Evolutionary conservation across 2,113 vertebrate genomes (phyloP).

Genomic region (Etheostoma spectabile): DNA sequence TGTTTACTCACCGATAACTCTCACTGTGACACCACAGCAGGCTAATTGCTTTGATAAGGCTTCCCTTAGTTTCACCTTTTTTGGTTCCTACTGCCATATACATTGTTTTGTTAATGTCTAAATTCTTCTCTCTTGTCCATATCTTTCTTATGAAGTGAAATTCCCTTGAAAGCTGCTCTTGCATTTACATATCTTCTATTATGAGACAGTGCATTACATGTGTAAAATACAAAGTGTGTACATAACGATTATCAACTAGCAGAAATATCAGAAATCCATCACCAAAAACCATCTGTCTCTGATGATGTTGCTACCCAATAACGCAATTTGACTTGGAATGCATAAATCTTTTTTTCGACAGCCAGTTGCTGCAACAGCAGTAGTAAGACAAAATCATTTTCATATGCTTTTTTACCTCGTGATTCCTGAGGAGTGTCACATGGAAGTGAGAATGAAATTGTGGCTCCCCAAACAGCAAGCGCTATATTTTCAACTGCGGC

Average conservation of each 20-base stretch:
- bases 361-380: conserved; percentile 30
- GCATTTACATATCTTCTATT: background rate
- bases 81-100: background rate
- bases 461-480: conserved; percentile 71
- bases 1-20: conserved; percentile 44
- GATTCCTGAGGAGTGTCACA: conserved; percentile 65
- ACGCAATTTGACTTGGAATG: background rate
- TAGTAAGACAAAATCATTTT: conserved; percentile 38
- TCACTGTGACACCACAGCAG: conserved; percentile 16
- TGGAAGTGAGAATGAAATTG: conserved; percentile 83
- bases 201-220: background rate
- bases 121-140: background rate
- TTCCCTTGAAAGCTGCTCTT: background rate
- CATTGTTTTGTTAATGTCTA: background rate
- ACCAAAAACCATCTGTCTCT: background rate
- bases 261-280: background rate
- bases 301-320: conserved; percentile 12
- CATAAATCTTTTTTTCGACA: background rate
- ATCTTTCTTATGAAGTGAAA: background rate
- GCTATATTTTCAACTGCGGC: conserved; percentile 40
- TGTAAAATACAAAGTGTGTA: background rate
- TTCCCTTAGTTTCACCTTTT: background rate
- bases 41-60: conserved; percentile 45
- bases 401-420: conserved; percentile 37
- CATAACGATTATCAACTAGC: background rate